A percentile compares a stretch with the other conserved stretches of the same genome.
These are phyloP conservation scores for Telmatochromis sp. DNA, from an alignment of 2,113 vertebrate species.

Conservation along the genomic window DNA sequence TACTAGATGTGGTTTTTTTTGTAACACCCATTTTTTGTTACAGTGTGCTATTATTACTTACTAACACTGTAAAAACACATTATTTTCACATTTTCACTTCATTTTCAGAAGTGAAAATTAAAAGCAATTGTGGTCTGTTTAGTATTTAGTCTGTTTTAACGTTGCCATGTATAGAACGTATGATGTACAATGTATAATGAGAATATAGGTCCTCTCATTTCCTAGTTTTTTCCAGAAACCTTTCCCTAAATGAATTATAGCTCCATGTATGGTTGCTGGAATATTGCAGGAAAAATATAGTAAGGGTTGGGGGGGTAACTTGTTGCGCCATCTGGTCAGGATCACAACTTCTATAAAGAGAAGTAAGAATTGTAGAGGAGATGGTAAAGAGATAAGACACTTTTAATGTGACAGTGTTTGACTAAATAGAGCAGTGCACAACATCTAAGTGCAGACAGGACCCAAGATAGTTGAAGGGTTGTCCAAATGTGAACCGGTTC, in stretches of 20 bases:
- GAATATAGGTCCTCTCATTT: constrained; percentile 8
- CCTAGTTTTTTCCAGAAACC: not conserved
- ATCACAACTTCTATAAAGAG: not conserved
- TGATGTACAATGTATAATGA: not conserved
- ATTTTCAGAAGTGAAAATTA: not conserved
- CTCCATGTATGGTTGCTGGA: not conserved
- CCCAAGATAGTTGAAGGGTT: not conserved
- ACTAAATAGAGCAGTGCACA: not conserved
- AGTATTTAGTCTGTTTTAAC: not conserved
- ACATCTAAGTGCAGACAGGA: not conserved
- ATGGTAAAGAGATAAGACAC: not conserved
- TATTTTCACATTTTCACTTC: not conserved
- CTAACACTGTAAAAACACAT: not conserved
- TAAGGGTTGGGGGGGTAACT: not conserved
- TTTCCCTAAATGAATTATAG: not conserved
- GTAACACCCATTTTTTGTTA: not conserved
- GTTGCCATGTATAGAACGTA: not conserved
- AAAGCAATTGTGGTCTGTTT: not conserved
- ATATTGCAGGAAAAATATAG: not conserved
- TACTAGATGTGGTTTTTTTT: not conserved
- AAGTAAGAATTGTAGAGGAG: not conserved
- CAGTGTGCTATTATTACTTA: not conserved
- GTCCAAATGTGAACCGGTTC: constrained; percentile 16
- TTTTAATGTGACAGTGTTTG: not conserved
- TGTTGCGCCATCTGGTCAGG: not conserved